Conservation (phyloP, 2,888 invertebrate species). For the Seira musarum region DNA sequence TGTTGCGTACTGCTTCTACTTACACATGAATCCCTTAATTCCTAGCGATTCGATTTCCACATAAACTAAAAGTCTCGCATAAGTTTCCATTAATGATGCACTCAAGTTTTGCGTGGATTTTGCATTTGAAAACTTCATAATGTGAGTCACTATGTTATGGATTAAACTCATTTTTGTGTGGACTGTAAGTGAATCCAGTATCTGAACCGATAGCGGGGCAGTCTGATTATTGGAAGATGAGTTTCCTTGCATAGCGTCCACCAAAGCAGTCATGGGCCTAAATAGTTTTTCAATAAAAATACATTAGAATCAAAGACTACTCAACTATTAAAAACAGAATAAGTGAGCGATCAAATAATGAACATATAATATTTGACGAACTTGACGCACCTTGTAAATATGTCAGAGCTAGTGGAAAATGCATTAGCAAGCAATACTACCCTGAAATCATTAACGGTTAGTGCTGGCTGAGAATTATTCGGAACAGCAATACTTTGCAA, state of each 20-base stretch:
- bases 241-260: slow-evolving; percentile 85
- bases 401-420: slow-evolving; percentile 94
- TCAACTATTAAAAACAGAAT: neutral
- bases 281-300: slow-evolving; percentile 6
- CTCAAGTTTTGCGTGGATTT: slow-evolving; percentile 86
- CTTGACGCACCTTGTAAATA: slow-evolving; percentile 77
- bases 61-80: slow-evolving; percentile 92
- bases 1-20: slow-evolving; percentile 71
- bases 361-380: neutral
- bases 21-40: slow-evolving; percentile 95
- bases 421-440: slow-evolving; percentile 96
- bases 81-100: slow-evolving; percentile 95
- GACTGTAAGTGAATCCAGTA: slow-evolving; percentile 93
- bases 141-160: slow-evolving; percentile 88
- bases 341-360: neutral
- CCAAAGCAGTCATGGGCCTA: slow-evolving; percentile 92
- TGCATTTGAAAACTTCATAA: slow-evolving; percentile 90
- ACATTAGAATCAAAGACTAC: neutral
- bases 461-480: slow-evolving; percentile 72
- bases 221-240: slow-evolving; percentile 74
- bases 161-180: slow-evolving; percentile 97
- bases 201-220: slow-evolving; percentile 91
- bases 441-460: slow-evolving; percentile 89
- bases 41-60: slow-evolving; percentile 97
- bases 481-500: slow-evolving; percentile 68